phyloP scores from a whole-genome alignment of 1,140 invertebrate species.

The Pogonognathellus flavescens region DNA sequence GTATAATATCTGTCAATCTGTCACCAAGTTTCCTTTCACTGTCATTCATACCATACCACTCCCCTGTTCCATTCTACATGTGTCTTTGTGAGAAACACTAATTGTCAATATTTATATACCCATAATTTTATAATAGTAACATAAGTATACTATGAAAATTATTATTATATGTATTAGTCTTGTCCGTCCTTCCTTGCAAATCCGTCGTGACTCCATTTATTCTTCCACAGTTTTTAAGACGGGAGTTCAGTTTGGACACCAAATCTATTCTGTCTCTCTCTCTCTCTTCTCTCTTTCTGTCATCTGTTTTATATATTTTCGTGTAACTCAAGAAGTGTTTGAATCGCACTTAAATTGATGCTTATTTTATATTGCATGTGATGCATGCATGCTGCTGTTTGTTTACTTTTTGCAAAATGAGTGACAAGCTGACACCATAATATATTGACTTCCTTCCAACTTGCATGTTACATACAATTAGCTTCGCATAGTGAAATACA shows the following conservation, averaged over 20 bases:
- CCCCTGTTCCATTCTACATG: neutral
- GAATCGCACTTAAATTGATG: neutral
- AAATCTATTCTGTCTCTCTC: constrained; percentile 32
- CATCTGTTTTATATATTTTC: neutral
- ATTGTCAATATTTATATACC: neutral
- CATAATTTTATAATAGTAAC: too few relatives aligned
- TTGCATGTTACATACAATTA: too few relatives aligned
- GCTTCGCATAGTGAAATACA: too few relatives aligned
- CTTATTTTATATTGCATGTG: constrained; percentile 9
- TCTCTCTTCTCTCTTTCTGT: neutral
- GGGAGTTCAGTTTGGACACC: constrained; percentile 31
- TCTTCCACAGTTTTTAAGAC: neutral
- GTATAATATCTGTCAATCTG: constrained; percentile 30
- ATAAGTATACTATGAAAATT: too few relatives aligned
- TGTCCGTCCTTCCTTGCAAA: neutral
- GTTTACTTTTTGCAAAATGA: too few relatives aligned
- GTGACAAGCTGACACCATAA: too few relatives aligned
- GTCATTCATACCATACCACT: neutral
- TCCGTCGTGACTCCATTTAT: constrained; percentile 22
- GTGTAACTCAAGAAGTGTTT: neutral
- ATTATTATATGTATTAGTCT: too few relatives aligned
- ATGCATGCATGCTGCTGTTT: neutral
- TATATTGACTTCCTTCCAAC: too few relatives aligned
- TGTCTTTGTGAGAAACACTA: constrained; percentile 16
- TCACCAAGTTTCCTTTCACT: constrained; percentile 11